Base-by-base conservation (phyloP, 2,797 vertebrate species). In the Garrulus glandarius region DNA sequence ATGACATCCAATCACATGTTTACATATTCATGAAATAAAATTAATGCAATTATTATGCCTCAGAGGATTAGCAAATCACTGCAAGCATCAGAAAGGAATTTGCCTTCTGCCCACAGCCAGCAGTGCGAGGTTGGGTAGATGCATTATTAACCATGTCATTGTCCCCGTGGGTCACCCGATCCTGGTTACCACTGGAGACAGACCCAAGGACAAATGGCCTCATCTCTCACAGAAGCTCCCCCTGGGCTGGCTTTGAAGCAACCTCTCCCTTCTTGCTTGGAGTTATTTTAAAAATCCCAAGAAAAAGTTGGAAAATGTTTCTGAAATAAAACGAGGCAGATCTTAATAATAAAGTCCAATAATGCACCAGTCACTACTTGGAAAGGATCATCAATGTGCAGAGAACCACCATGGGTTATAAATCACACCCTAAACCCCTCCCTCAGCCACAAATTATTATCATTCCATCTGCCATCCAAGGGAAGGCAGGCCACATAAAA, bases 101-200 rank as follows among this genome's bases (percentile, higher is more conserved):
- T 84, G 67, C 87, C 91, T 93, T 84, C 85, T 86, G 80, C 78
- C 77, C 77, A 69, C 15, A 34, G 1, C 14, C 39, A 57, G 87
- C 85, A 59, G 79, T 2, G 44, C 6, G 19, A 76, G 92, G 95
- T 29, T 79, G 79, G 69, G 80, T 74, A 64, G 60, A 92, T 94
- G 87, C 19, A 93, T 96, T 95, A 93, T 92, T 96, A 90, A 97
- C 80, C 56, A 21, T 37, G 89, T 10, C 96, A 82, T 63, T 93
- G 94, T 88, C 87, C 94, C 89, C 37, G 55, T 30, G 80, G 56
- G 86, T 87, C 89, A 94, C 87, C 89, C 79, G 87, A 95, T 75
- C 65, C 93, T 22, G 74, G 64, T 96, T 93, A 92, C 90, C 89
- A 87, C 80, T 82, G 57, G 82, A 94, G 87, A 91, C 88, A 91